Evolutionary conservation across 2,797 vertebrate species (phyloP), one percentile per base, ranked within the genome.

Genomic region (Aeoliscus strigatus): DNA sequence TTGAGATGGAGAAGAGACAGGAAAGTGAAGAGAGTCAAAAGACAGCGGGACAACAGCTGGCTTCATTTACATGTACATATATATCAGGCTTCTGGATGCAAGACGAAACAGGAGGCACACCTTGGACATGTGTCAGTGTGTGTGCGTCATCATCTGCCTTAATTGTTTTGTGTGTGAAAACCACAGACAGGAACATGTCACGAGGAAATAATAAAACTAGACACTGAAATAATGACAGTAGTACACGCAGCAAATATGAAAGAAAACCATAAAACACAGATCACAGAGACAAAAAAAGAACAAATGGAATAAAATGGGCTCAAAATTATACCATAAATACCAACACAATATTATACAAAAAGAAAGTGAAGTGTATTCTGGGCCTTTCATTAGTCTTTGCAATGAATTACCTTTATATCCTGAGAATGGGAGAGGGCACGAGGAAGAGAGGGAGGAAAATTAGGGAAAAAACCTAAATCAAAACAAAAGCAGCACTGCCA

Each of bases 31-130:
- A 54, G 5, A 39, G 16, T 46, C 4, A 4, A 10, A 45, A 35
- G 49, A 73, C 23, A 70, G 46, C 48, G 42, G 34, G 50, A 66
- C 23, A 71, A 51, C 87, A 90, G 90, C 89, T 93, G 88, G 77
- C n/a, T n/a, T n/a, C n/a, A 88, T 88, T 87, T 88, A 93, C 89
- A 94, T 80, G 93, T 80, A 93, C 81, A 66, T 79, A 89, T 87
- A 86, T 80, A 70, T 91, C 90, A 94, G 91, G 90, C 91, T 88
- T 85, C 89, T 89, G 87, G 89, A 95, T 92, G 92, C 90, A 96
- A 90, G 90, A 90, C 90, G 45, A 66, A 70, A 91, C 87, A 88
- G 83, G 82, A 90, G 82, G 72, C 32, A 91, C 89, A 90, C 90
- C 52, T 41, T 56, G 44, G 51, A 50, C 68, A 23, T 58, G 34